These are phyloP conservation scores for Ceratina japonica DNA, from an alignment of 1,140 invertebrate genomes.

Conservation along the genomic window DNA sequence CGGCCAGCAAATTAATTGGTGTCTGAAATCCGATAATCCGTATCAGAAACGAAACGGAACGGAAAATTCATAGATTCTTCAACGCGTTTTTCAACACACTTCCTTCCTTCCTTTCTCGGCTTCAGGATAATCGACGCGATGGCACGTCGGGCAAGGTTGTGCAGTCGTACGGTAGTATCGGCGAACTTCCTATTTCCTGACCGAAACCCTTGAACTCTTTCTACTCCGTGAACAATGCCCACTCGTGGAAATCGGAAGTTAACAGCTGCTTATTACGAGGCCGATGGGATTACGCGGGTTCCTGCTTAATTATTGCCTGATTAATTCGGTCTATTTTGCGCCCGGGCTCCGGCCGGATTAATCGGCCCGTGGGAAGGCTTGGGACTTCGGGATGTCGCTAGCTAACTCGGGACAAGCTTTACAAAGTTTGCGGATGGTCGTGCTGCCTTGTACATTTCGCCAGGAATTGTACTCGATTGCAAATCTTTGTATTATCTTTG, in stretches of 20 bases:
- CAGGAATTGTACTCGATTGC: too few relatives aligned
- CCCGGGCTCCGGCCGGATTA: neutral
- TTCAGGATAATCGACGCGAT: slow-evolving; percentile 14
- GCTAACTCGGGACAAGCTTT: neutral
- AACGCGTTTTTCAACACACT: neutral
- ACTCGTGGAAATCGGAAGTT: slow-evolving; percentile 17
- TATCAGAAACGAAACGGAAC: slow-evolving; percentile 30
- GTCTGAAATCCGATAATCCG: slow-evolving; percentile 17
- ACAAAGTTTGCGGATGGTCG: neutral
- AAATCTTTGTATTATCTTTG: too few relatives aligned
- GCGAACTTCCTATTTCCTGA: slow-evolving; percentile 35
- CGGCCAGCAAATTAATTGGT: slow-evolving; percentile 7
- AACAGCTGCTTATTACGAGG: slow-evolving; percentile 16
- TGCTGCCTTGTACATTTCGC: too few relatives aligned
- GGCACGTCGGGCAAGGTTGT: neutral
- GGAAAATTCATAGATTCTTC: slow-evolving; percentile 21
- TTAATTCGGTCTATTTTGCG: slow-evolving; percentile 9
- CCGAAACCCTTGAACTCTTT: neutral
- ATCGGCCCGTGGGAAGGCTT: neutral
- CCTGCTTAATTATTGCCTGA: slow-evolving; percentile 23
- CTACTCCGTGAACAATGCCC: neutral
- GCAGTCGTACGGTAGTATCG: slow-evolving; percentile 26
- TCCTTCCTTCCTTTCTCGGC: neutral
- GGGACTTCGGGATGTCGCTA: neutral
- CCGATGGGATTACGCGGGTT: neutral